Evolutionary conservation across 2,888 invertebrate species (phyloP).

Genomic region (Latrodectus elegans): DNA sequence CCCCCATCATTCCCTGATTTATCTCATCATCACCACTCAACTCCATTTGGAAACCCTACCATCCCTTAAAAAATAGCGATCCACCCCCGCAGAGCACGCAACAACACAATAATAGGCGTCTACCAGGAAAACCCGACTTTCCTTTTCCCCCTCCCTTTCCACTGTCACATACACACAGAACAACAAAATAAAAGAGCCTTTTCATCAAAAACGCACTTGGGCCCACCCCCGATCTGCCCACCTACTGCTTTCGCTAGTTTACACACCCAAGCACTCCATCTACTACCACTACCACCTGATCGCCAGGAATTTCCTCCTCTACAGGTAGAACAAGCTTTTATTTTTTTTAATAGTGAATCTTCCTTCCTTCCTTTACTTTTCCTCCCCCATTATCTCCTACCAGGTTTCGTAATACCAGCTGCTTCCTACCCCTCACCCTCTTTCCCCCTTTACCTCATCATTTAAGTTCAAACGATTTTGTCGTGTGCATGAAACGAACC

Average conservation of each 20-base stretch:
- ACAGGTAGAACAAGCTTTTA: constrained; percentile 31
- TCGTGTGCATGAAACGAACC: constrained; percentile 5
- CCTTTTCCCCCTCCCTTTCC: constrained; percentile 15
- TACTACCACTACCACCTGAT: constrained; percentile 47
- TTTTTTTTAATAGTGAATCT: not conserved
- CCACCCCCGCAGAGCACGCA: not conserved
- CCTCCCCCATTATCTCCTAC: constrained; percentile 36
- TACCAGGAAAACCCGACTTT: constrained; percentile 42
- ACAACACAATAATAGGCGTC: constrained; percentile 47
- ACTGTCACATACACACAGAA: not conserved
- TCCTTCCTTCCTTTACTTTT: not conserved
- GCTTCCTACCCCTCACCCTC: constrained; percentile 6
- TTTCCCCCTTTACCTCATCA: not conserved
- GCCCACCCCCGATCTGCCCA: constrained; percentile 27
- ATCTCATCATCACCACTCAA: not conserved
- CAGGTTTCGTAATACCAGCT: constrained; percentile 52
- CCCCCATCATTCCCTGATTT: not conserved
- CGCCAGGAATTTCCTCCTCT: constrained; percentile 53
- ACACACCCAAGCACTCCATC: constrained; percentile 11
- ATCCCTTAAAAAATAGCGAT: not conserved
- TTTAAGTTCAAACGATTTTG: constrained; percentile 40
- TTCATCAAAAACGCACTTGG: constrained; percentile 16
- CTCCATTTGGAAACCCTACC: constrained; percentile 5
- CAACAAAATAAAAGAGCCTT: constrained; percentile 24
- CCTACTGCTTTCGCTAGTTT: constrained; percentile 8